Percentiles rank a stretch among this genome's conserved stretches.
These are phyloP conservation scores for Halisarca cf. caerulea DNA, from an alignment of 37 sponge, comb jelly and placozoan species.

Conservation along the genomic window DNA sequence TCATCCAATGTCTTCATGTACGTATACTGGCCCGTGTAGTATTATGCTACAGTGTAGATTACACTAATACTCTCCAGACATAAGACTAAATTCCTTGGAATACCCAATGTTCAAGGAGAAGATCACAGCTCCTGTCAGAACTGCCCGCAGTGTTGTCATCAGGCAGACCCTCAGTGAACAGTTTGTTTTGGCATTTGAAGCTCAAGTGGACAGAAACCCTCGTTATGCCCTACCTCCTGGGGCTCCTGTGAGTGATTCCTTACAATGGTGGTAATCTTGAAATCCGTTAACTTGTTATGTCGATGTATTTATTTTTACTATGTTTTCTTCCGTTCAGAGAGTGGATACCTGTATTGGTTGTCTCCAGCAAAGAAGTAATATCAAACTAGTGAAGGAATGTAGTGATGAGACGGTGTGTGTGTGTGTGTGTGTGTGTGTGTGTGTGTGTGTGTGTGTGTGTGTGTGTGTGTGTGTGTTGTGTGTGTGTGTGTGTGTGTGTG, in stretches of 20 bases:
- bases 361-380: slow-evolving; percentile 65
- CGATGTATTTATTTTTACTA: background rate
- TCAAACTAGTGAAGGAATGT: slow-evolving; percentile 88
- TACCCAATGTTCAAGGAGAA: slow-evolving; percentile 69
- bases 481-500: no score
- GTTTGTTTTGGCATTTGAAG: slow-evolving; percentile 80
- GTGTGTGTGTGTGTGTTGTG: no score
- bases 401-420: slow-evolving; percentile 16
- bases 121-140: slow-evolving; percentile 67
- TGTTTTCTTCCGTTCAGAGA: slow-evolving; percentile 15
- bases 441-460: no score
- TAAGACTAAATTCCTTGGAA: slow-evolving; percentile 75
- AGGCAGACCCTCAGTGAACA: slow-evolving; percentile 85
- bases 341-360: slow-evolving; percentile 93
- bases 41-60: background rate
- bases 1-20: background rate
- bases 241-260: slow-evolving; percentile 49
- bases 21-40: no score
- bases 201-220: slow-evolving; percentile 80
- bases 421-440: background rate
- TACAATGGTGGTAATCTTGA: background rate
- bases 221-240: slow-evolving; percentile 42
- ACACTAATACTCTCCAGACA: slow-evolving; percentile 7
- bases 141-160: slow-evolving; percentile 82
- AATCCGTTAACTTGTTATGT: background rate